These are phyloP conservation scores for Ctenodactylus gundi DNA, from an alignment of 2,113 vertebrate species.

Conservation along the genomic window DNA sequence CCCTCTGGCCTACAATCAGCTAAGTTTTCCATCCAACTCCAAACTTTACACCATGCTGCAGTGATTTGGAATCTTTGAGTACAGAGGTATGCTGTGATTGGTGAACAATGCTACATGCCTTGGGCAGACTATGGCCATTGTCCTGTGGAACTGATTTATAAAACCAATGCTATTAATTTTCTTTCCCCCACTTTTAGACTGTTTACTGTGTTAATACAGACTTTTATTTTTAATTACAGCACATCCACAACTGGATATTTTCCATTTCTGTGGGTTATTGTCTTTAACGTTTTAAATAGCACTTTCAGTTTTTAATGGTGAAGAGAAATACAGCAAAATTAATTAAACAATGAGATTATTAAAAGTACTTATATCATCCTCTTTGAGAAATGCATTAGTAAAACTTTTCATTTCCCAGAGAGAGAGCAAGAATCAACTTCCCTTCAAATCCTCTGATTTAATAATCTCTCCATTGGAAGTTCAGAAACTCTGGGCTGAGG, in stretches of 20 bases:
- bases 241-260: constrained; percentile 21
- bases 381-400: neutral
- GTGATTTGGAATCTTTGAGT: neutral
- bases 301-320: constrained; percentile 17
- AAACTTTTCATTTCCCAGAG: neutral
- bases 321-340: neutral
- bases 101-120: neutral
- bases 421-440: neutral
- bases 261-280: constrained; percentile 1
- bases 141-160: neutral
- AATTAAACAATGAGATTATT: constrained; percentile 37
- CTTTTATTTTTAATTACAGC: constrained; percentile 21
- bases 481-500: neutral
- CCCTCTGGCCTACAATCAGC: neutral
- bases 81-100: neutral
- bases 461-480: neutral
- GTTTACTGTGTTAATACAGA: neutral
- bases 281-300: neutral
- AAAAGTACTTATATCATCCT: constrained; percentile 13
- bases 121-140: neutral
- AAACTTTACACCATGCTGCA: neutral
- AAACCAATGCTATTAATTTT: constrained; percentile 26
- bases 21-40: constrained; percentile 1
- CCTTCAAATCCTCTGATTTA: neutral
- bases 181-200: constrained; percentile 1